Percentiles rank a stretch among this genome's conserved stretches.
Conservation (phyloP, 2,113 vertebrate species). For the Callipepla californica region DNA sequence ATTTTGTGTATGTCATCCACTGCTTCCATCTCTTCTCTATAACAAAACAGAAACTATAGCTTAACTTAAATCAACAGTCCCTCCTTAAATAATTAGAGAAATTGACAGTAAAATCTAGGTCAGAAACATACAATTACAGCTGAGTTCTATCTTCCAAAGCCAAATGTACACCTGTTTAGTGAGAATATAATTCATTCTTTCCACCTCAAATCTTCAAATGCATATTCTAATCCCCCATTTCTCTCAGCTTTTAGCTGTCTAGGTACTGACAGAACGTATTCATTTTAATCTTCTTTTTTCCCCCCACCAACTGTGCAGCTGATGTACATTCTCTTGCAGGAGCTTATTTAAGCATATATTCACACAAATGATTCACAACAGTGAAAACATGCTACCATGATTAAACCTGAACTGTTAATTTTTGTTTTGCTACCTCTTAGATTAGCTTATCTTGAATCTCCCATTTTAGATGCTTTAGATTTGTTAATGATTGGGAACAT, state of each 20-base stretch:
- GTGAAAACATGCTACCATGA: background rate
- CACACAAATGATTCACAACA: background rate
- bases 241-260: background rate
- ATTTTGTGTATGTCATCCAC: background rate
- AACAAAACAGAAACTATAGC: background rate
- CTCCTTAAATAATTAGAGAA: background rate
- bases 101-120: background rate
- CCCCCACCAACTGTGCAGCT: background rate
- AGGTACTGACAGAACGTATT: background rate
- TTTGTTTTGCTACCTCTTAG: background rate
- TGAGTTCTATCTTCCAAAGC: background rate
- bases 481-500: background rate
- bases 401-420: background rate
- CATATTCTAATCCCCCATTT: background rate
- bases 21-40: background rate
- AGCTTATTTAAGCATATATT: fast-evolving
- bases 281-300: background rate
- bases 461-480: background rate
- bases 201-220: background rate
- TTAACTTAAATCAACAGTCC: background rate
- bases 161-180: background rate
- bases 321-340: background rate
- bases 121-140: background rate
- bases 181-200: background rate
- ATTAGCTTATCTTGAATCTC: background rate